Conservation (phyloP, 2,113 vertebrate genomes). For the pig (Sus scrofa) region T2T-Sscrofa CM000829.6:69755501-69756000, state of each 20-base stretch:
- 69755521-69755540: neutral
- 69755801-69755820: neutral
- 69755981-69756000: neutral
- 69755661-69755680: neutral
- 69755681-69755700: neutral
- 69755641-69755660: neutral
- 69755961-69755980: neutral
- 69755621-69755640: neutral
- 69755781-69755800: neutral
- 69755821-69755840: neutral
- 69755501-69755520: neutral
- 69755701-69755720: neutral
- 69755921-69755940: neutral
- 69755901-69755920: neutral
- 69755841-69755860: conserved; percentile 14
- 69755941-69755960: neutral
- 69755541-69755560: neutral
- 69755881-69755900: neutral
- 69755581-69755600: neutral
- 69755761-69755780: neutral
- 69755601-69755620: neutral
- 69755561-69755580: neutral
- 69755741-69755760: neutral
- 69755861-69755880: neutral
- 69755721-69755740: neutral